Evolutionary conservation across 2,888 invertebrate genomes (phyloP).

Genomic region (Melanostoma mellinum): DNA sequence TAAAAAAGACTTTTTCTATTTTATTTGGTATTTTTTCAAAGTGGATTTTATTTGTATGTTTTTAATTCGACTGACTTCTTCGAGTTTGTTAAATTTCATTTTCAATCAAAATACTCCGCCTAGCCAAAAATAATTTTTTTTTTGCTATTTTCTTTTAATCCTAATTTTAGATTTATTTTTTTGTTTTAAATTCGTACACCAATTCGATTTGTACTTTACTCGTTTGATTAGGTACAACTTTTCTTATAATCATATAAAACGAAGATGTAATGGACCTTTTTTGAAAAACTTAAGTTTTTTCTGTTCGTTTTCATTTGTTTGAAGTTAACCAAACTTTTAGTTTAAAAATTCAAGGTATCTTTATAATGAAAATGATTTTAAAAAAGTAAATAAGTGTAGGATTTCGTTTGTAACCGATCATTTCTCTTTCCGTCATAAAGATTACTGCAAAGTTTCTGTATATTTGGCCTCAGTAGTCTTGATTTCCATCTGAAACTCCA

Average conservation of each 20-base stretch:
- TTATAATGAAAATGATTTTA: too few relatives aligned
- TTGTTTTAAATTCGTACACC: slow-evolving; percentile 72
- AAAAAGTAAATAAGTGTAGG: too few relatives aligned
- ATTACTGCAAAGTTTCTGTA: too few relatives aligned
- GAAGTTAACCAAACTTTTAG: too few relatives aligned
- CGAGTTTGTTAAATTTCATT: background rate
- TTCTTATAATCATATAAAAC: background rate
- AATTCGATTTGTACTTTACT: slow-evolving; percentile 64
- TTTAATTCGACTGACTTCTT: slow-evolving; percentile 10
- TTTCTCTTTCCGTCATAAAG: too few relatives aligned
- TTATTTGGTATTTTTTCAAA: background rate
- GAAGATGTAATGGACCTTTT: too few relatives aligned
- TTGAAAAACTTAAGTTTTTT: too few relatives aligned
- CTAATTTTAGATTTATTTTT: slow-evolving; percentile 13
- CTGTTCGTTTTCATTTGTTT: too few relatives aligned
- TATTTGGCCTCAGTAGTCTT: too few relatives aligned
- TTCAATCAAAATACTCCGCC: slow-evolving; percentile 16
- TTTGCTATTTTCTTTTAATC: slow-evolving; percentile 17
- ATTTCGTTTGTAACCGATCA: too few relatives aligned
- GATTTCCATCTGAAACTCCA: too few relatives aligned
- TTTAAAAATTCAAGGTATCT: too few relatives aligned
- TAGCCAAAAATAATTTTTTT: slow-evolving; percentile 25
- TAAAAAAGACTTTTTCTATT: slow-evolving; percentile 29
- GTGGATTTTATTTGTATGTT: slow-evolving; percentile 26
- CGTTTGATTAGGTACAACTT: slow-evolving; percentile 48